Conservation (phyloP, 2,113 vertebrate genomes). For the Cebidichthys violaceus region DNA sequence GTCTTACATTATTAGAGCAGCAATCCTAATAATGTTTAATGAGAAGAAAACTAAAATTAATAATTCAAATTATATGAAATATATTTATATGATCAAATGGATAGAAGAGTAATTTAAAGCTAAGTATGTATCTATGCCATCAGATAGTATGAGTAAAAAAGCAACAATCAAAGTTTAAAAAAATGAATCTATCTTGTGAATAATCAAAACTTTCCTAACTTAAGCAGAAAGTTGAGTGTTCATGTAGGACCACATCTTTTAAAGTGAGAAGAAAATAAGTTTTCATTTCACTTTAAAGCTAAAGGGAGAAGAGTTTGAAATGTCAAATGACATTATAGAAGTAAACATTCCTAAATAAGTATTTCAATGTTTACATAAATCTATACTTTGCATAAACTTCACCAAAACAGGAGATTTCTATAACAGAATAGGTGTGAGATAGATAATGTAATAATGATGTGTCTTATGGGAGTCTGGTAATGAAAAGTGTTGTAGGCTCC, state of each 20-base stretch:
- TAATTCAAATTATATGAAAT: constrained; percentile 2
- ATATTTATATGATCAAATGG: constrained; percentile 13
- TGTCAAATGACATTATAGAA: constrained; percentile 4
- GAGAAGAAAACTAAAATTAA: background rate
- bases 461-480: constrained; percentile 11
- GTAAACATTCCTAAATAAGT: constrained; percentile 57
- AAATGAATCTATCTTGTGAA: background rate
- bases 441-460: background rate
- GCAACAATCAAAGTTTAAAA: background rate
- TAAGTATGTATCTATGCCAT: background rate
- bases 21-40: constrained; percentile 25
- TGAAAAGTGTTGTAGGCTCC: constrained; percentile 32
- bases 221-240: background rate
- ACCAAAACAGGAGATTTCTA: constrained; percentile 28
- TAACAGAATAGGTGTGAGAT: constrained; percentile 15
- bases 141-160: background rate
- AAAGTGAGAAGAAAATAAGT: background rate
- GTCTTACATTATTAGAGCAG: constrained; percentile 19
- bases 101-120: constrained; percentile 16
- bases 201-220: background rate
- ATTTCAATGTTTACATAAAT: constrained; percentile 59
- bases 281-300: constrained; percentile 19
- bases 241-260: background rate
- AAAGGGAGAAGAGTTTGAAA: constrained; percentile 2
- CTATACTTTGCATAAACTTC: constrained; percentile 19